These are phyloP conservation scores for Phainopepla nitens DNA, from an alignment of 2,113 vertebrate species.

Conservation along the genomic window DNA sequence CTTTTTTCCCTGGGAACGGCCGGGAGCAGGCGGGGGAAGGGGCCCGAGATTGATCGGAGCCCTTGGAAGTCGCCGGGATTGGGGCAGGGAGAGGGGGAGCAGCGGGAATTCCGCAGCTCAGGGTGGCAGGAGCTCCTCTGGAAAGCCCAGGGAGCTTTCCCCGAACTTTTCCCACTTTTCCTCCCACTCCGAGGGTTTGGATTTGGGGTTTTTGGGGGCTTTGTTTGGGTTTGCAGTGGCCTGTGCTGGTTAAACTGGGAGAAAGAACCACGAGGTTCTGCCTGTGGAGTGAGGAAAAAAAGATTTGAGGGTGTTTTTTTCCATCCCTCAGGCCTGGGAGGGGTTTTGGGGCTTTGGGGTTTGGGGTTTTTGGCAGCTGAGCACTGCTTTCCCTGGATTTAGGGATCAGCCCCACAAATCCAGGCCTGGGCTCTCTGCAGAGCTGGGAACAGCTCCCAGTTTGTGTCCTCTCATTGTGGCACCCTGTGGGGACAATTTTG, in stretches of 20 bases:
- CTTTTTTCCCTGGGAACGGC: not conserved
- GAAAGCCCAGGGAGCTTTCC: too few relatives aligned
- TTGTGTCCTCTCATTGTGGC: not conserved
- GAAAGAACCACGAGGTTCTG: not conserved
- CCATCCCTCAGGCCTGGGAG: fast-evolving
- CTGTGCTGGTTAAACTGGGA: not conserved
- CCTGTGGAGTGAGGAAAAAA: not conserved
- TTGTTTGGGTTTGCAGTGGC: fast-evolving
- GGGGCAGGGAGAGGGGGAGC: not conserved
- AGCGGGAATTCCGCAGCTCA: fast-evolving
- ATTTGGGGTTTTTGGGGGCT: not conserved
- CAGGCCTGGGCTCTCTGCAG: fast-evolving
- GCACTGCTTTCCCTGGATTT: fast-evolving
- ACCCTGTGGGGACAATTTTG: not conserved
- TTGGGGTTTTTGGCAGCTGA: not conserved
- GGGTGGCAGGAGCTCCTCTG: not conserved
- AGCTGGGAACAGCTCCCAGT: not conserved
- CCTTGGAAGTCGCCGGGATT: not conserved
- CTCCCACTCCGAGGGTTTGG: fast-evolving
- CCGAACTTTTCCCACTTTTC: fast-evolving
- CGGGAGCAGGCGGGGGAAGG: not conserved
- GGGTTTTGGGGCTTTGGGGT: not conserved
- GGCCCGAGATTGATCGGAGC: not conserved
- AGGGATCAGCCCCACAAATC: not conserved
- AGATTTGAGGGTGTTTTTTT: not conserved